phyloP scores from a whole-genome alignment of 2,797 vertebrate species.

The Psittacula derbiana region DNA sequence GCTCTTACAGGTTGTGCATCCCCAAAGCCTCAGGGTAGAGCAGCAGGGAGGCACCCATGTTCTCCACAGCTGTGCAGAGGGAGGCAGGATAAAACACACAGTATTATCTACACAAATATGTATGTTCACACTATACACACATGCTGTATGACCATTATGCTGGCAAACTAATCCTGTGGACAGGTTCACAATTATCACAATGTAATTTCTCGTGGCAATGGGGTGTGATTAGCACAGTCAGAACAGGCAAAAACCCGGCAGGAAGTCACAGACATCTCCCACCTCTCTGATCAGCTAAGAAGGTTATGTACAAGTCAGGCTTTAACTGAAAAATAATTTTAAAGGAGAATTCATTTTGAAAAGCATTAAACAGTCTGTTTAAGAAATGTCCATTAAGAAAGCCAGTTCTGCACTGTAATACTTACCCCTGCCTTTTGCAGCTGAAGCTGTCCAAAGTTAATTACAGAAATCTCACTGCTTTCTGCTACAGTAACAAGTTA shows the following conservation, averaged over 20 bases:
- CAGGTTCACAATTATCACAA: accelerated
- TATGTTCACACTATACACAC: accelerated
- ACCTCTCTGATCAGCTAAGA: background rate
- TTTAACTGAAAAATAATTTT: background rate
- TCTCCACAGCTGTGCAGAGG: background rate
- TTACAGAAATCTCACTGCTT: background rate
- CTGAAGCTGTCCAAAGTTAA: background rate
- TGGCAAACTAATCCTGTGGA: background rate
- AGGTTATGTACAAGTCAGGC: background rate
- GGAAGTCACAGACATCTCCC: background rate
- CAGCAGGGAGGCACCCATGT: background rate
- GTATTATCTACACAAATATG: background rate
- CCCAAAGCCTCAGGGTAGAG: background rate
- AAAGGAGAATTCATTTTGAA: background rate
- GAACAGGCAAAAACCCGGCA: background rate
- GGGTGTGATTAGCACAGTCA: background rate
- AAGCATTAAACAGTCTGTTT: background rate
- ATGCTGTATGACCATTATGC: accelerated
- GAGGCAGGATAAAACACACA: background rate
- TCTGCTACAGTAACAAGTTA: background rate
- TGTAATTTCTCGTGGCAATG: background rate
- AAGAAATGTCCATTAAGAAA: background rate
- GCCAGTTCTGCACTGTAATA: background rate
- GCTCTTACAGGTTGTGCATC: background rate
- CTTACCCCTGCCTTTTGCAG: background rate